phyloP scores from a whole-genome alignment of 2,888 invertebrate species.

The Cremastinae sp. region DNA sequence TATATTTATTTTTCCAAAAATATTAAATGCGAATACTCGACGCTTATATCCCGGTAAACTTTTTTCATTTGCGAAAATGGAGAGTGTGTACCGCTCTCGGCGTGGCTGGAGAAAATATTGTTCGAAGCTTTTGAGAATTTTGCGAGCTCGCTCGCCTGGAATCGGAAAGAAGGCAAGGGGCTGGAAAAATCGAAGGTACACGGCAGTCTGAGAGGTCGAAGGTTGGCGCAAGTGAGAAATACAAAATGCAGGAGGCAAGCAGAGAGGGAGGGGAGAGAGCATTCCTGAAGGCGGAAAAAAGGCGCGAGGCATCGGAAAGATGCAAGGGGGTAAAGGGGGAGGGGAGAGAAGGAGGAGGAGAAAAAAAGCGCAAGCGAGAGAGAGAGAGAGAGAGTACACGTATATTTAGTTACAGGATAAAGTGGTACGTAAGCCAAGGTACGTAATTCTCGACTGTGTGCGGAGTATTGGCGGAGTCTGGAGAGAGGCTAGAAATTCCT shows the following conservation, averaged over 20 bases:
- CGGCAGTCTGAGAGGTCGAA: conserved; percentile 50
- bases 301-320: no score
- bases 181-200: conserved; percentile 34
- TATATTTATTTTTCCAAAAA: neutral
- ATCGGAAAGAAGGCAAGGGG: neutral
- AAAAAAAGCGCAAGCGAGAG: conserved; percentile 41
- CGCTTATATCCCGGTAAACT: no score
- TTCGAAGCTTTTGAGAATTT: neutral
- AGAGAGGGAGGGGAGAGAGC: conserved; percentile 19
- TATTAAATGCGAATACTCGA: no score
- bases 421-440: conserved; percentile 20
- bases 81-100: neutral
- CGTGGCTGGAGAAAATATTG: neutral
- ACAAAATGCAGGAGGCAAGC: conserved; percentile 56
- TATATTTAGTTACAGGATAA: conserved; percentile 2
- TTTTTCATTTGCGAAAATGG: neutral
- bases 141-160: conserved; percentile 7
- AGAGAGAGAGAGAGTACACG: conserved; percentile 8
- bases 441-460: conserved; percentile 20
- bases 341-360: conserved; percentile 5
- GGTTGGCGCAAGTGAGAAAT: conserved; percentile 50
- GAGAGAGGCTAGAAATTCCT: conserved; percentile 56
- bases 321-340: no score
- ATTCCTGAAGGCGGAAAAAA: no score
- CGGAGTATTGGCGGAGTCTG: conserved; percentile 35